Percentiles rank a stretch among this genome's conserved stretches.
Conservation (phyloP, 2,888 invertebrate species). For the Gortyna flavago region DNA sequence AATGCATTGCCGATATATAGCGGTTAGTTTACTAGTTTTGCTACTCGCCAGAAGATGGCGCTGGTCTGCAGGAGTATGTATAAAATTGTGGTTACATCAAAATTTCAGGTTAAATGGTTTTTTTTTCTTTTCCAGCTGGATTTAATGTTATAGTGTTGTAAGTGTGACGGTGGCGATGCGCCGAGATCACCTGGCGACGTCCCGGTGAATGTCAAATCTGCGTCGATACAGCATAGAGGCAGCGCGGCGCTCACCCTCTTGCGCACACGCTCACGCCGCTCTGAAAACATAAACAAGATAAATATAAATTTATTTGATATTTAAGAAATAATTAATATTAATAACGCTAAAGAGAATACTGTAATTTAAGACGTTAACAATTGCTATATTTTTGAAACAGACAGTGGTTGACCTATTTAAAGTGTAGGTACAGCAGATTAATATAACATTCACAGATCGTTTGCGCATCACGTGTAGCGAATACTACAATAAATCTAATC, state of each 20-base stretch:
- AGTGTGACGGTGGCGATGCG: constrained; percentile 68
- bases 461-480: constrained; percentile 46
- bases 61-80: constrained; percentile 29
- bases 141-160: constrained; percentile 56
- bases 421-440: constrained; percentile 36
- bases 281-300: constrained; percentile 74
- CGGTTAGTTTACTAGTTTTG: constrained; percentile 35
- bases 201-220: constrained; percentile 92
- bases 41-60: constrained; percentile 54
- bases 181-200: constrained; percentile 92
- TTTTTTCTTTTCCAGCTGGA: constrained; percentile 57
- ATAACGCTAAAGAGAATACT: not conserved
- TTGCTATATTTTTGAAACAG: constrained; percentile 6
- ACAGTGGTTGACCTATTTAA: constrained; percentile 36
- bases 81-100: constrained; percentile 63
- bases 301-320: constrained; percentile 1
- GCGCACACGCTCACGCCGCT: constrained; percentile 77
- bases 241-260: constrained; percentile 78
- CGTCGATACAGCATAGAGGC: constrained; percentile 90
- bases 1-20: not conserved
- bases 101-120: constrained; percentile 40
- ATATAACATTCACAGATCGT: constrained; percentile 51
- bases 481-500: constrained; percentile 61
- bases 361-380: not conserved
- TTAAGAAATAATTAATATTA: not conserved